phyloP scores from a whole-genome alignment of 2,113 vertebrate genomes.

The Atlantisia rogersi region DNA sequence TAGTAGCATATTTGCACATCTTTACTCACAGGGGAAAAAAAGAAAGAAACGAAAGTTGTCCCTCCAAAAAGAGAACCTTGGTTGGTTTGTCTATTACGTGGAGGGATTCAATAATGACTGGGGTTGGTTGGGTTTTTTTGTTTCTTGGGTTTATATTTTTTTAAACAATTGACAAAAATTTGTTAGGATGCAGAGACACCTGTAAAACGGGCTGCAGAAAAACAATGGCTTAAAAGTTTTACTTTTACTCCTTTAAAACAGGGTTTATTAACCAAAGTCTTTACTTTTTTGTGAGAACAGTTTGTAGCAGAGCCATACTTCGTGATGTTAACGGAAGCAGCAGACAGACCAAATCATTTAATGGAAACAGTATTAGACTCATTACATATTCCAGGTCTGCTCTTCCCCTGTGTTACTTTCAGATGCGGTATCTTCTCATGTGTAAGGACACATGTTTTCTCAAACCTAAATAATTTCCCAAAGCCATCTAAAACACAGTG shows the following conservation, averaged over 20 bases:
- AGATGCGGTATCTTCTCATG: neutral
- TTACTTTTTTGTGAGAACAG: neutral
- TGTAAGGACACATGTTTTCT: neutral
- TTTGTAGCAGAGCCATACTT: neutral
- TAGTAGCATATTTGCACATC: neutral
- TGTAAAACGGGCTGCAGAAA: neutral
- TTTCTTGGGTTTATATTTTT: neutral
- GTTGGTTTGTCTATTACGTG: neutral
- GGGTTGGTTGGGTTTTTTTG: too few species aligned
- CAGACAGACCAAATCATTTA: neutral
- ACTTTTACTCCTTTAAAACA: neutral
- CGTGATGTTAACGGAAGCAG: neutral
- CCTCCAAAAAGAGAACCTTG: neutral
- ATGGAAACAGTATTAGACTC: neutral
- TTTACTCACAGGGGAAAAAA: neutral
- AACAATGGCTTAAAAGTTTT: neutral
- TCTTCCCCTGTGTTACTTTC: neutral
- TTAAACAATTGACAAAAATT: neutral
- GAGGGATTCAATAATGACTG: neutral
- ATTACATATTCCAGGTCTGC: neutral
- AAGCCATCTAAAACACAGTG: neutral
- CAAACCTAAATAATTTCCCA: neutral
- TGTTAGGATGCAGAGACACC: neutral
- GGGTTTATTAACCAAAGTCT: neutral
- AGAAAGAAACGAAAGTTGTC: neutral